Conservation (phyloP, 2,797 vertebrate species). For the Premnoplex brunnescens region DNA sequence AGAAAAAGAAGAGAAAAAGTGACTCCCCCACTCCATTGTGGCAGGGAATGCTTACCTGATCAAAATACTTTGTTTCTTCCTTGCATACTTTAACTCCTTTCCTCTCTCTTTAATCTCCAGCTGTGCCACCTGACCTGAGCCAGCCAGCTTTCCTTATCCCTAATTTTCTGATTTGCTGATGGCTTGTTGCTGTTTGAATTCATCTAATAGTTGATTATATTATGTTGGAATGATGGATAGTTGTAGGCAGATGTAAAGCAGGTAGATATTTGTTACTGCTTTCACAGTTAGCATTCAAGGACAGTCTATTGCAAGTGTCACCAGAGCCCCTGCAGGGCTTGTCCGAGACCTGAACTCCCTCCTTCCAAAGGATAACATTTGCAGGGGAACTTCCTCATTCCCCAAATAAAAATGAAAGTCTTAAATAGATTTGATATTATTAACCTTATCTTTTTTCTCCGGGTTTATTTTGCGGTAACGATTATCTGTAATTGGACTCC, state of each 20-base stretch:
- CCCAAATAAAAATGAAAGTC: not conserved
- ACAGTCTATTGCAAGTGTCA: not conserved
- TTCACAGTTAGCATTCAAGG: not conserved
- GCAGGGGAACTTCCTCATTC: not conserved
- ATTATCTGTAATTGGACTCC: not conserved
- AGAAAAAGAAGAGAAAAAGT: not conserved
- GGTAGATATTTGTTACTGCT: not conserved
- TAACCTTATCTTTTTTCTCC: not conserved
- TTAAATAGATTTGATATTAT: not conserved
- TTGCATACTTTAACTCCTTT: not conserved
- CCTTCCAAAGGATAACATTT: not conserved
- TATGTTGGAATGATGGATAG: not conserved
- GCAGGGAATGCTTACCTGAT: not conserved
- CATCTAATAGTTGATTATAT: not conserved
- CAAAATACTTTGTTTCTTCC: not conserved
- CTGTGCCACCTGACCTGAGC: not conserved
- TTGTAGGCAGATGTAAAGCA: not conserved
- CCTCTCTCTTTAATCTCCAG: not conserved
- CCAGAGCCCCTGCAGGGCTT: not conserved
- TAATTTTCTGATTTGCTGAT: not conserved
- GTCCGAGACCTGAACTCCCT: not conserved
- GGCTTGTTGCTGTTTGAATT: not conserved
- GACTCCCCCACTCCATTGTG: not conserved
- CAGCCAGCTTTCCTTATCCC: not conserved
- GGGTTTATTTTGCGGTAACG: not conserved